phyloP scores from a whole-genome alignment of 2,888 invertebrate genomes.

The Euplexia lucipara region DNA sequence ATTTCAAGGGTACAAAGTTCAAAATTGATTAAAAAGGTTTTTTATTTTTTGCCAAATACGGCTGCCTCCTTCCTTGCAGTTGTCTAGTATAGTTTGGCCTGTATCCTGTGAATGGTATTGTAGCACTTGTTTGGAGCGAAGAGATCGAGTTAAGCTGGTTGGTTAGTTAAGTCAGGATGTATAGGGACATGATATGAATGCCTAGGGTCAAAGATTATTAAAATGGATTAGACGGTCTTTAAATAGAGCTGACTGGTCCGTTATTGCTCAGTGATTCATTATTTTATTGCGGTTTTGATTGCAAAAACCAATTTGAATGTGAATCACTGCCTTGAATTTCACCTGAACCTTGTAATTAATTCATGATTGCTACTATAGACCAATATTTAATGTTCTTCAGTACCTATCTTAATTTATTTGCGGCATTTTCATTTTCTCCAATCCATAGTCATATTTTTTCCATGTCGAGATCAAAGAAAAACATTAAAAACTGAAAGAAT shows the following conservation, averaged over 20 bases:
- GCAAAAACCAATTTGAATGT: neutral
- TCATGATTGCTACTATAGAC: no score
- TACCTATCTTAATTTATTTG: no score
- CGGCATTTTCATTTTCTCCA: no score
- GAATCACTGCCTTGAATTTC: no score
- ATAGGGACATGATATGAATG: slow-evolving; percentile 68
- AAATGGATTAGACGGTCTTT: slow-evolving; percentile 55
- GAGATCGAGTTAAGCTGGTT: slow-evolving; percentile 41
- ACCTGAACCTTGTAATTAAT: no score
- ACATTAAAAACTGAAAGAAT: no score
- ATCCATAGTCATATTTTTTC: no score
- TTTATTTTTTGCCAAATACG: slow-evolving; percentile 55
- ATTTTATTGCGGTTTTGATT: neutral
- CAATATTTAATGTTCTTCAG: no score
- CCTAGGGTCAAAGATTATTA: slow-evolving; percentile 66
- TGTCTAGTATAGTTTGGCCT: slow-evolving; percentile 44
- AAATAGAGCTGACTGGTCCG: slow-evolving; percentile 39
- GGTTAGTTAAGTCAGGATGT: slow-evolving; percentile 66
- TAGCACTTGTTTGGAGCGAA: neutral
- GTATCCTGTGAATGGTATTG: slow-evolving; percentile 24
- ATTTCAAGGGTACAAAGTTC: slow-evolving; percentile 27
- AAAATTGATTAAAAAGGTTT: slow-evolving; percentile 32
- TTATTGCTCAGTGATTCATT: slow-evolving; percentile 40
- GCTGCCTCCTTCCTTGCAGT: slow-evolving; percentile 44
- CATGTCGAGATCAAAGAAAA: no score